Base-by-base conservation (phyloP, 2,888 invertebrate species). In the Phasia obesa region DNA sequence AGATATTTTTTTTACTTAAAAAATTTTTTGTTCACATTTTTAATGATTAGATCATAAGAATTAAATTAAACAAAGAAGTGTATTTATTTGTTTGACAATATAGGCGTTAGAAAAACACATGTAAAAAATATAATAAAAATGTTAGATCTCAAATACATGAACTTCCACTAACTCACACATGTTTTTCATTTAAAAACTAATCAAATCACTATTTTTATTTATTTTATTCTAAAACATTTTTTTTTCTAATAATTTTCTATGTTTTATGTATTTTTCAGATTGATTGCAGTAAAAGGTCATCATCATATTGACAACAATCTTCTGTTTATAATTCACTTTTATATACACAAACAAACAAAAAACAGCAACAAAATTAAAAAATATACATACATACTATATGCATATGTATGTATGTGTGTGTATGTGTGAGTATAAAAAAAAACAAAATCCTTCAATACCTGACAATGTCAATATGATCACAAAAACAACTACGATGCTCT, bases 391-490 rank as follows among this genome's bases (percentile, higher is more conserved):
- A 27, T 42, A 42, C 15, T 42, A n/a, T n/a, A n/a, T 38, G 5
- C 7, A 38, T n/a, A 1, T n/a, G 42, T 42, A 42, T 15, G n/a
- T 1, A 35, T 35, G 5, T 35, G 35, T 2, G 35, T 35, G 35
- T 35, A 11, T 11, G 35, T 35, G 35, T 35, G 11, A 7, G 17
- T 7, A 47, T 17, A 19, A 47, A 47, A 23, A 35, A 55, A 57
- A 53, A 27, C 11, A 49, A 42, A 59, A 82, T 64, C 69, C 59
- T 82, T 78, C 69, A 82, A 81, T 78, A 79, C 55, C 65, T 79
- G 71, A 57, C 83, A 83, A 79, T 83, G 83, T 76, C 83, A 75
- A 71, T 57, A 70, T 76, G 65, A 71, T 70, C 59, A 79, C 51
- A 71, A 67, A 35, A 42, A 49, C 15, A 57, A 17, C 27, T 0